Conservation (phyloP, 2,797 vertebrate species). For the Alauda arvensis region DNA sequence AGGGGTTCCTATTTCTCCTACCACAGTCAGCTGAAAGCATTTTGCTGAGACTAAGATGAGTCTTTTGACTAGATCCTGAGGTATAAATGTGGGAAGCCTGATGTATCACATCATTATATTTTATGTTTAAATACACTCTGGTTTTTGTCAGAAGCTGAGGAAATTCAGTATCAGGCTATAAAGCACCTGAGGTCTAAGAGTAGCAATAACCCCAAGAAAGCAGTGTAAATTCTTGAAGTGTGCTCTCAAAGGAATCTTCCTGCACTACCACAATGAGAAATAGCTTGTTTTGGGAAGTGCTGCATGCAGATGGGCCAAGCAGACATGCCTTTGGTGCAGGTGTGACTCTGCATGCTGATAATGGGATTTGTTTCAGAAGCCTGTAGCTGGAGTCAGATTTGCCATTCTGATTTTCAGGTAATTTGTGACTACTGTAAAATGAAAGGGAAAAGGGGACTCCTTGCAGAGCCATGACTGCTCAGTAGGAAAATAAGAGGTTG, state of each 20-base stretch:
- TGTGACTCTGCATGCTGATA: slow-evolving; percentile 8
- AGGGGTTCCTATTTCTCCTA: slow-evolving; percentile 2
- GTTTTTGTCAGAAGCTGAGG: background rate
- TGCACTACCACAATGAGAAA: background rate
- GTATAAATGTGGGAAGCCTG: background rate
- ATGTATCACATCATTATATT: background rate
- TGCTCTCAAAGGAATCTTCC: background rate
- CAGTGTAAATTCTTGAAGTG: background rate
- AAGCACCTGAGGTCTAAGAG: background rate
- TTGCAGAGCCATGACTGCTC: background rate
- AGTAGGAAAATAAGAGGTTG: background rate
- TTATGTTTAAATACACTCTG: background rate
- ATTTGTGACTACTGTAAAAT: background rate
- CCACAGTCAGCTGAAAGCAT: slow-evolving; percentile 22
- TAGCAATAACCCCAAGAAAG: background rate
- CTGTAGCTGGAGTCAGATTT: slow-evolving; percentile 3
- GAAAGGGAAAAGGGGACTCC: background rate
- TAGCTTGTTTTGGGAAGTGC: slow-evolving; percentile 4
- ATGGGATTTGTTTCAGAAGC: background rate
- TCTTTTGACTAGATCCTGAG: background rate
- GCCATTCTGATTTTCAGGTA: slow-evolving; percentile 23
- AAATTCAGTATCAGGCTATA: background rate
- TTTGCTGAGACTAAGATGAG: slow-evolving; percentile 10
- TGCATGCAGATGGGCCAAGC: slow-evolving; percentile 4
- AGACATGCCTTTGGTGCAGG: slow-evolving; percentile 42